These are phyloP conservation scores for Cataglyphis altisquamis DNA, from an alignment of 2,888 invertebrate genomes.

Conservation along the genomic window DNA sequence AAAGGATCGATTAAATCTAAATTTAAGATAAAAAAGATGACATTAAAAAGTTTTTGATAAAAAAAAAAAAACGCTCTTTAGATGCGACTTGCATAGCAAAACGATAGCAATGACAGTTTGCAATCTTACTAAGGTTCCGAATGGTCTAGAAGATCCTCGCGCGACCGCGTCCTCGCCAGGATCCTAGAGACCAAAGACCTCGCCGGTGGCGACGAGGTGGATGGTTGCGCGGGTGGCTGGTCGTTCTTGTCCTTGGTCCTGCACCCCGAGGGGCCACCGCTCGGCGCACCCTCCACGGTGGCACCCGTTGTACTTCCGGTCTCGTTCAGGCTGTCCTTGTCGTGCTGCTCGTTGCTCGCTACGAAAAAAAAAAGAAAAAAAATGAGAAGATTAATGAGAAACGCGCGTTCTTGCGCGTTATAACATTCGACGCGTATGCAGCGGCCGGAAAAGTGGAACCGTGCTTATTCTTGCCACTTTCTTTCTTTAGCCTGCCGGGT, in stretches of 20 bases:
- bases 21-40: background rate
- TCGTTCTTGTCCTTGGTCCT: slow-evolving; percentile 68
- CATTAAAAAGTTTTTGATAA: background rate
- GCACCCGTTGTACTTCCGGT: slow-evolving; percentile 84
- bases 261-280: slow-evolving; percentile 78
- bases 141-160: slow-evolving; percentile 84
- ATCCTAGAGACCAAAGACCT: slow-evolving; percentile 83
- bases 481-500: slow-evolving; percentile 62
- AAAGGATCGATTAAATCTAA: background rate
- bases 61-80: background rate
- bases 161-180: slow-evolving; percentile 81
- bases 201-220: slow-evolving; percentile 74
- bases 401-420: background rate
- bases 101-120: background rate
- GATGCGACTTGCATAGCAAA: too few relatives aligned
- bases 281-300: slow-evolving; percentile 82
- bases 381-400: background rate
- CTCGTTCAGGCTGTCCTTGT: slow-evolving; percentile 87
- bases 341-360: slow-evolving; percentile 86
- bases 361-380: slow-evolving; percentile 70
- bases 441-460: slow-evolving; percentile 39
- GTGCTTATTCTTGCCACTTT: slow-evolving; percentile 55
- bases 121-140: slow-evolving; percentile 86
- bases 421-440: slow-evolving; percentile 10
- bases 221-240: slow-evolving; percentile 49